Base-by-base conservation (phyloP, 2,888 invertebrate genomes). In the Xanthia togata region DNA sequence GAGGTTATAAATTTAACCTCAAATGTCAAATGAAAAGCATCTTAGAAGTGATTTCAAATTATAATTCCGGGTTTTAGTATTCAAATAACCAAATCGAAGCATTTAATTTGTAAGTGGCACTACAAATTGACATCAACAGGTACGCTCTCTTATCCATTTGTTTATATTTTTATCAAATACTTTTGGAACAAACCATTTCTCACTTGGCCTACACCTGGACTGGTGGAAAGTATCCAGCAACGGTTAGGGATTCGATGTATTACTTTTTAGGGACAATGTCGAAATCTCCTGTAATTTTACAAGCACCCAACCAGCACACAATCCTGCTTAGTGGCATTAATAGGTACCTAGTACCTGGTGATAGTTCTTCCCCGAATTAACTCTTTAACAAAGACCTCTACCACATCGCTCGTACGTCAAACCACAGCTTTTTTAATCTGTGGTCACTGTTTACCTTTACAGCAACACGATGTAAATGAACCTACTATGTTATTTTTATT, bases 401-500 rank as follows among this genome's bases (percentile, higher is more conserved):
- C 41, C 26, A 79, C 73, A 35, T 57, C 35, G 0, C 8, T 11
- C 35, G 26, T 63, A 73, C 73, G 80, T 80, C 80, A 79, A 68
- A 79, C 79, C 73, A 68, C 68, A 38, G 17, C 11, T 26, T 79
- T 64, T 69, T 35, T 53, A 35, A 79, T 57, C 62, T 79, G 79
- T 79, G 79, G 73, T 79, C 41, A 53, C 26, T 35, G 1, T 73
- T 73, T 73, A 73, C 67, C 55, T 47, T 35, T 53, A 59, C 31
- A 4, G 11, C 23, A 31, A 38, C 17, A n/a, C 41, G 17, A 64
- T 23, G 47, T 67, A 17, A 23, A n/a, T 41, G 38, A 55, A 62
- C 12, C 5, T 23, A 44, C 20, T 38, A 31, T 67, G 59, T 23
- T 78, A 73, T 47, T 59, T 41, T 63, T 47, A 35, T 14, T 47